Base-by-base conservation (phyloP, 2,888 invertebrate species). In the Lordiphosa andalusiaca region DNA sequence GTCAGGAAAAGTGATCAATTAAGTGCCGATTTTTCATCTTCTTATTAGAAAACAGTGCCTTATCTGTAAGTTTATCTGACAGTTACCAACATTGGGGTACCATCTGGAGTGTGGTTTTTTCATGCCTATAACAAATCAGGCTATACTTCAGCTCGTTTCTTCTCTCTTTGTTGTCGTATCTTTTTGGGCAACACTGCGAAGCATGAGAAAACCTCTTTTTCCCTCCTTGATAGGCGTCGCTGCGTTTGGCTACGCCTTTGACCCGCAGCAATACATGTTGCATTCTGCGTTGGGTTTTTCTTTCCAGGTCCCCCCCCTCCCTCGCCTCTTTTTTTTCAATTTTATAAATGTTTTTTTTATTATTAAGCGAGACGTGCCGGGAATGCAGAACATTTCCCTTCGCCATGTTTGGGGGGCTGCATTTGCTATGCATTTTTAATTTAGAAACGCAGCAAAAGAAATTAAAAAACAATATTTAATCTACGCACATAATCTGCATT, bases 401-500 rank as follows among this genome's bases (percentile, higher is more conserved):
- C 44, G 37, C 53, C 37, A 53, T 71, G 76, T 80, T 69, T 71
- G 71, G 57, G 57, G 54, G 56, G 41, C 55, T n/a, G 72, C 72
- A 75, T 72, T 75, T 66, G 69, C 69, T 72, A 60, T 67, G 76
- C 76, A 73, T 73, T 73, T 60, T 61, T 57, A 64, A 75, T 69
- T 74, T 46, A 46, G 54, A 23, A 47, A 49, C 33, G 35, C 13
- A 54, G 54, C 62, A 40, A 53, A 66, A 61, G 78, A 81, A 81
- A 84, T 84, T 77, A 84, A 84, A 84, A 84, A 77, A 69, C 61
- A 56, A 84, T 84, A 81, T 81, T 82, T 82, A 82, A 82, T 82
- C 82, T 71, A 71, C 73, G 75, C 75, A 85, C 85, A 77, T 81
- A 77, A 82, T 82, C 82, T 84, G 82, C 78, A 82, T 82, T 82